Evolutionary conservation across 1,140 invertebrate species (phyloP).

Genomic region (Drosophila navojoa): DNA sequence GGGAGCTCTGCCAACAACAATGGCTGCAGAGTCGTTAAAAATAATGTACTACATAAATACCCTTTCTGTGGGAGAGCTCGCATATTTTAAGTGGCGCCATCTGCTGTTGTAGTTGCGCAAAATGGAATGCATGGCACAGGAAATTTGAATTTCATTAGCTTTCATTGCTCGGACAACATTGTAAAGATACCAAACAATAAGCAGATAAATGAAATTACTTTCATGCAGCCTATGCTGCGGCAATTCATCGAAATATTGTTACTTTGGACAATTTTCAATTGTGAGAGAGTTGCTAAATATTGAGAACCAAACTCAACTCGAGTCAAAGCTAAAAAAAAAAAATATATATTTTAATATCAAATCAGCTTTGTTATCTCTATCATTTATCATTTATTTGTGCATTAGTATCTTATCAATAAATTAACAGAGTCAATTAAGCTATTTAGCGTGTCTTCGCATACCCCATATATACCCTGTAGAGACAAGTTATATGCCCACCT

Average conservation of each 20-base stretch:
- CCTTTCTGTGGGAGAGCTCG: not conserved
- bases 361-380: not conserved
- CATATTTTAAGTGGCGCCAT: constrained; percentile 15
- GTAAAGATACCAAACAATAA: not conserved
- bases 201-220: not conserved
- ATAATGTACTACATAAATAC: constrained; percentile 32
- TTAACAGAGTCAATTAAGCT: not conserved
- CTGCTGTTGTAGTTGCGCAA: constrained; percentile 11
- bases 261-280: too few relatives aligned
- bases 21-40: constrained; percentile 14
- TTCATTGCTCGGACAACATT: constrained; percentile 2
- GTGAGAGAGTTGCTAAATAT: too few relatives aligned
- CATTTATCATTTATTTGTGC: not conserved
- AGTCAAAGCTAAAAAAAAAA: too few relatives aligned
- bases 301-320: too few relatives aligned
- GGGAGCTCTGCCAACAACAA: constrained; percentile 19
- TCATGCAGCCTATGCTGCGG: not conserved
- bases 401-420: not conserved
- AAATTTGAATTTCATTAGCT: constrained; percentile 16
- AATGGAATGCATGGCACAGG: not conserved
- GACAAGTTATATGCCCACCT: constrained; percentile 27
- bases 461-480: constrained; percentile 19
- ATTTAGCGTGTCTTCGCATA: constrained; percentile 2
- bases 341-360: too few relatives aligned
- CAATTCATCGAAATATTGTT: not conserved